Conservation (phyloP, 2,888 invertebrate species). For the Ceratothoa steindachneri region DNA sequence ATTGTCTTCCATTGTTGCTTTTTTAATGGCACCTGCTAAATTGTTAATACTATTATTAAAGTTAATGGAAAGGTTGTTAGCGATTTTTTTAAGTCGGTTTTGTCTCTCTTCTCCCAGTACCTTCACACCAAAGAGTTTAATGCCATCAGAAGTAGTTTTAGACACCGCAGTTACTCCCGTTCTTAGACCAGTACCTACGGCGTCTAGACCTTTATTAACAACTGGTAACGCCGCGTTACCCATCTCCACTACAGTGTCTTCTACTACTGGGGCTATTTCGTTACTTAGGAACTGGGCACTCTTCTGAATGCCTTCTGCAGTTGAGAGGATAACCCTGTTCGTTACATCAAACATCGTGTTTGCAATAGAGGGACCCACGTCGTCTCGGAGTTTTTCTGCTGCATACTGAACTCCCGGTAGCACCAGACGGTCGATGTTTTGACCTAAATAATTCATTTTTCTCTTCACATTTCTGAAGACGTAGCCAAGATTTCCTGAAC, state of each 20-base stretch:
- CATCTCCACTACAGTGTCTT: constrained; percentile 31
- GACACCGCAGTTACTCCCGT: constrained; percentile 25
- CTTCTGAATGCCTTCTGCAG: constrained; percentile 1
- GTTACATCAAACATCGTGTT: neutral
- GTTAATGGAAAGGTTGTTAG: constrained; percentile 31
- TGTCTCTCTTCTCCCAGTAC: constrained; percentile 39
- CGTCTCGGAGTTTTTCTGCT: neutral
- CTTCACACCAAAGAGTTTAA: constrained; percentile 25
- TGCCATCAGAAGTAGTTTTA: constrained; percentile 30
- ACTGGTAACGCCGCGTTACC: constrained; percentile 43
- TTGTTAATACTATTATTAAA: constrained; percentile 29
- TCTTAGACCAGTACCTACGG: constrained; percentile 25
- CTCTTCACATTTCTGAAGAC: neutral
- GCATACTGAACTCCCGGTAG: neutral
- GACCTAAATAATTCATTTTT: neutral
- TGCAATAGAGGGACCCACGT: neutral
- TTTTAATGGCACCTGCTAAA: constrained; percentile 30
- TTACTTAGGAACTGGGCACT: constrained; percentile 26
- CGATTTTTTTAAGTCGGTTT: constrained; percentile 29
- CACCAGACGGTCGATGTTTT: neutral
- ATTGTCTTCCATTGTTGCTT: constrained; percentile 17
- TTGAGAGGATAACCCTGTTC: neutral
- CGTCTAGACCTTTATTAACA: constrained; percentile 39
- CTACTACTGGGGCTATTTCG: constrained; percentile 30
- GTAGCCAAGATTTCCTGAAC: neutral